Base-by-base conservation (phyloP, 2,888 invertebrate species). In the Omphaloscelis lunosa region DNA sequence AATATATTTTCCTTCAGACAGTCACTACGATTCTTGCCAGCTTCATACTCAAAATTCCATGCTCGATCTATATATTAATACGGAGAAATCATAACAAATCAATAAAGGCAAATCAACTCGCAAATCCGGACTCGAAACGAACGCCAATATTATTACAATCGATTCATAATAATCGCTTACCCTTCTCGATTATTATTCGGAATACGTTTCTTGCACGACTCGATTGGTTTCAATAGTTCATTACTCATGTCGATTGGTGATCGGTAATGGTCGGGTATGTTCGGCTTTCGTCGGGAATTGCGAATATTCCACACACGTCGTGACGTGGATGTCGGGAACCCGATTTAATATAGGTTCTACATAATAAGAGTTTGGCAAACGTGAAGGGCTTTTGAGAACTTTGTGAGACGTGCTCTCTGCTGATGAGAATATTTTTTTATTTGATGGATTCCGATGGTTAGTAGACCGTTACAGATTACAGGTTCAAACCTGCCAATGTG, bases 161-260 rank as follows among this genome's bases (percentile, higher is more conserved):
- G 72, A 85, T 88, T 78, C 72, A 72, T 77, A 84, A 79, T 84
- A 84, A 85, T 86, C 84, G 77, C 62, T 77, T 74, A 75, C 71
- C 75, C 58, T 69, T 72, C 83, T 83, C 75, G 65, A 75, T 84
- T 87, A 72, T 82, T 72, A 89, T 89, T 89, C 88, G 34, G 76
- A 75, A 73, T 79, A 75, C 89, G 84, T 88, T 83, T 69, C 79
- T 79, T 82, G 63, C 79, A 72, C 77, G 80, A 82, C 74, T 79
- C 83, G 81, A 89, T 89, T 89, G 88, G 80, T 86, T 72, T 88
- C 86, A 86, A 89, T 88, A 89, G 88, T 89, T 89, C 90, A 89
- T 89, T 88, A 89, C 89, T 89, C 89, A 86, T 84, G 89, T 83
- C 89, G 87, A 83, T 80, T 85, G 83, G 69, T 69, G 86, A 79